Evolutionary conservation across 2,888 invertebrate genomes (phyloP).

Genomic region (Epinotia ramella): DNA sequence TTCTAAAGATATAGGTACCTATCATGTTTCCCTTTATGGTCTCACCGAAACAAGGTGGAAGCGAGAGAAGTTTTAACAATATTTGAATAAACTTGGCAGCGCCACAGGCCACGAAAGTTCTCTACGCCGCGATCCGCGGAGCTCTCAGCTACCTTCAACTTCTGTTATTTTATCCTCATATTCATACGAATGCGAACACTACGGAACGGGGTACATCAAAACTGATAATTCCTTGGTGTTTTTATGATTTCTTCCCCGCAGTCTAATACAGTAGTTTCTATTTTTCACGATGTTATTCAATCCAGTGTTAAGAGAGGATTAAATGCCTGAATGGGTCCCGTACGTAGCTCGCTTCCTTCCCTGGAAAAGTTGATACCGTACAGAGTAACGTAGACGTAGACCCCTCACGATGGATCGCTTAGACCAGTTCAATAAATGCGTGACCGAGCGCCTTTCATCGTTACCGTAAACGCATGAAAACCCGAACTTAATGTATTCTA

Average conservation of each 20-base stretch:
- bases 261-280: too few species aligned
- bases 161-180: constrained; percentile 22
- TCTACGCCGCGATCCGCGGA: constrained; percentile 37
- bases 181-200: constrained; percentile 5
- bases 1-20: background rate
- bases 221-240: background rate
- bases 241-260: background rate
- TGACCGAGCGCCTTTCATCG: too few species aligned
- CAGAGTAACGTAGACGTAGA: too few species aligned
- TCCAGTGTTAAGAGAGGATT: too few species aligned
- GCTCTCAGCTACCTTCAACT: constrained; percentile 23
- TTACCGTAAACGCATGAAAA: too few species aligned
- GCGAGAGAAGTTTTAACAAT: constrained; percentile 61
- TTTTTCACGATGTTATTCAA: too few species aligned
- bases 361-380: too few species aligned
- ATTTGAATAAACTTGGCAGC: constrained; percentile 59
- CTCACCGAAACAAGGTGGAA: constrained; percentile 53
- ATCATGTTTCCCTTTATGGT: constrained; percentile 52
- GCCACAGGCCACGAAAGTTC: constrained; percentile 55
- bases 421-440: too few species aligned
- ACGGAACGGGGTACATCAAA: background rate
- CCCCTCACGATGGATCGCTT: too few species aligned
- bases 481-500: too few species aligned
- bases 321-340: too few species aligned
- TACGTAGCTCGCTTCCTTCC: too few species aligned